phyloP scores from a whole-genome alignment of 2,888 invertebrate species.

The Geotrupes spiniger region DNA sequence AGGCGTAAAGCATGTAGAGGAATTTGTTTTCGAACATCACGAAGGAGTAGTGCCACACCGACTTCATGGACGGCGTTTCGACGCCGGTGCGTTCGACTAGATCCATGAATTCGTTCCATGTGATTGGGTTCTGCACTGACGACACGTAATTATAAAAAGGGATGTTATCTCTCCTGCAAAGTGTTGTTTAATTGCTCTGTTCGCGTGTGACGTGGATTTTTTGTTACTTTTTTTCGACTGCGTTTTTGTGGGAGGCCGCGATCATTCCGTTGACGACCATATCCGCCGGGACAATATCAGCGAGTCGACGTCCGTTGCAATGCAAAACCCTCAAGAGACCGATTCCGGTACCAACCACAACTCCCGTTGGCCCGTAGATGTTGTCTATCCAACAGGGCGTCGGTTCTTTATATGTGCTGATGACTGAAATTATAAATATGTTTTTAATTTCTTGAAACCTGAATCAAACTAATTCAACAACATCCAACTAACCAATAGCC shows the following conservation, averaged over 20 bases:
- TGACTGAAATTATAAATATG: constrained; percentile 37
- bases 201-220: not conserved
- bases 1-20: constrained; percentile 47
- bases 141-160: constrained; percentile 86
- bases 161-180: constrained; percentile 28
- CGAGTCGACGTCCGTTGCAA: constrained; percentile 52
- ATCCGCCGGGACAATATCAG: constrained; percentile 74
- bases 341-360: constrained; percentile 53
- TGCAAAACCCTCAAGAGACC: constrained; percentile 62
- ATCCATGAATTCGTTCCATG: constrained; percentile 68
- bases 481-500: constrained; percentile 52
- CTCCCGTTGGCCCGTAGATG: constrained; percentile 63
- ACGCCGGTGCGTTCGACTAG: constrained; percentile 54
- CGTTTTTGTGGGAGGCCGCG: constrained; percentile 67
- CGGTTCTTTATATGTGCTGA: constrained; percentile 45
- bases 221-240: constrained; percentile 17
- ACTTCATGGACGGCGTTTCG: constrained; percentile 53
- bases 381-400: constrained; percentile 65
- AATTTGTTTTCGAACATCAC: constrained; percentile 39
- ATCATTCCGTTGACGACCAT: constrained; percentile 77
- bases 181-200: too few species aligned
- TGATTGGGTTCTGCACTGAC: constrained; percentile 72
- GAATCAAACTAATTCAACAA: not conserved
- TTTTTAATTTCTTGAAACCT: too few species aligned
- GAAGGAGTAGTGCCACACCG: constrained; percentile 52